Evolutionary conservation across 2,797 vertebrate species (phyloP).

Genomic region (Nothura maculosa): DNA sequence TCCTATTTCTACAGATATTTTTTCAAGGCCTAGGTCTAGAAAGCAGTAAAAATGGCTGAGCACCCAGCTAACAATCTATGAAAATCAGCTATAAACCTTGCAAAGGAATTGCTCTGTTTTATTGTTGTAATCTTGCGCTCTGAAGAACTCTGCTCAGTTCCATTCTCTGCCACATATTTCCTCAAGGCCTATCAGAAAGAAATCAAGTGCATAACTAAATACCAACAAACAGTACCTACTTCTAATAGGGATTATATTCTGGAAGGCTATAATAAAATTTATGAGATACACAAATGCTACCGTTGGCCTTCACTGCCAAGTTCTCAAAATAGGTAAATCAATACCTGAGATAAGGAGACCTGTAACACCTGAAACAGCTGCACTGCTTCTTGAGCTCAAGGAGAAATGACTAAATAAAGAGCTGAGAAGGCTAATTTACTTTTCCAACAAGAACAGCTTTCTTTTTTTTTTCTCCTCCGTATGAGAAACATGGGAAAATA

Average conservation of each 20-base stretch:
- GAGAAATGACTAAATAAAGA: constrained; percentile 7
- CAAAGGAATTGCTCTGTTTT: background rate
- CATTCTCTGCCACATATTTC: background rate
- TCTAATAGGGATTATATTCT: background rate
- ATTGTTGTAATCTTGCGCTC: background rate
- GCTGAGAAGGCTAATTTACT: background rate
- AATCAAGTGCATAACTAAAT: background rate
- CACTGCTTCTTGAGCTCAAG: background rate
- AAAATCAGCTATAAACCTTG: background rate
- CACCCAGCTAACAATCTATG: background rate
- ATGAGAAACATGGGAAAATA: background rate
- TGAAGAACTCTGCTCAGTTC: background rate
- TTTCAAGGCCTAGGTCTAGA: background rate
- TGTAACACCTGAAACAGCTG: background rate
- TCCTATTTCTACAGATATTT: background rate
- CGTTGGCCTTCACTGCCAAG: background rate
- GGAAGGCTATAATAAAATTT: background rate
- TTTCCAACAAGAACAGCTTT: background rate
- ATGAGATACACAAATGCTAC: background rate
- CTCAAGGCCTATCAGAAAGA: background rate
- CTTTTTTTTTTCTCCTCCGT: background rate
- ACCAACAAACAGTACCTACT: background rate
- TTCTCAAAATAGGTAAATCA: background rate
- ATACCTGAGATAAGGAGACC: background rate
- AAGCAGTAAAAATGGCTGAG: background rate